These are phyloP conservation scores for Protodeltote pygarga DNA, from an alignment of 2,888 invertebrate genomes.

Conservation along the genomic window DNA sequence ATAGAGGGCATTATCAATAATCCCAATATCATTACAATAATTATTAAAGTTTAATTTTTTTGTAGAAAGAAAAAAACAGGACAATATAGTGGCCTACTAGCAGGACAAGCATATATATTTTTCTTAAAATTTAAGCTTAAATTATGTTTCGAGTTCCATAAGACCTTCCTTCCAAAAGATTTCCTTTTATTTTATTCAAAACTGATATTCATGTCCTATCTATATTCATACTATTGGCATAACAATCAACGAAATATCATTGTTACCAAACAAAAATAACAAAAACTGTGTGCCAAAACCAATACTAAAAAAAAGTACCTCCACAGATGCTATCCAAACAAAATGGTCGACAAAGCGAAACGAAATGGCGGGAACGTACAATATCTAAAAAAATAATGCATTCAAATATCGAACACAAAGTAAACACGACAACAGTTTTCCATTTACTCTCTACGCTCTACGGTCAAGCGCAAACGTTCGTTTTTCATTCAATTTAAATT, in stretches of 20 bases:
- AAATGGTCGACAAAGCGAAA: conserved; percentile 19
- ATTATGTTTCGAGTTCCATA: too few relatives aligned
- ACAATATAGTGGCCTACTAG: too few relatives aligned
- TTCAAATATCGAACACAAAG: conserved; percentile 1
- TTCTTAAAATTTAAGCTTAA: too few relatives aligned
- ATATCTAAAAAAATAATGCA: conserved; percentile 22
- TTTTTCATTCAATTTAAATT: conserved; percentile 4
- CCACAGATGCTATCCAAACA: conserved; percentile 13
- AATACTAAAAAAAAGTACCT: not conserved
- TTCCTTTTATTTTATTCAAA: too few relatives aligned
- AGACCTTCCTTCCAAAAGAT: too few relatives aligned
- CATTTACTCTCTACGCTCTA: too few relatives aligned
- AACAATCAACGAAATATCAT: not conserved
- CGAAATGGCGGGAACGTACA: conserved; percentile 14
- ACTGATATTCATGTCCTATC: too few relatives aligned
- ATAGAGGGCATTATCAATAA: too few relatives aligned
- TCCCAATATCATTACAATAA: too few relatives aligned
- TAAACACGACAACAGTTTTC: conserved; percentile 13
- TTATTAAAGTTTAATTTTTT: too few relatives aligned
- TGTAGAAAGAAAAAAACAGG: too few relatives aligned
- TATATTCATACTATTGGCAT: not conserved
- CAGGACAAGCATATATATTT: too few relatives aligned
- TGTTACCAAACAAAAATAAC: not conserved
- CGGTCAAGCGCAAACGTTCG: not conserved
- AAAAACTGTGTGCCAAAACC: not conserved